A percentile compares a stretch with the other conserved stretches of the same genome.
phyloP scores from a whole-genome alignment of 1,140 invertebrate species.

The Laupala kohalensis region DNA sequence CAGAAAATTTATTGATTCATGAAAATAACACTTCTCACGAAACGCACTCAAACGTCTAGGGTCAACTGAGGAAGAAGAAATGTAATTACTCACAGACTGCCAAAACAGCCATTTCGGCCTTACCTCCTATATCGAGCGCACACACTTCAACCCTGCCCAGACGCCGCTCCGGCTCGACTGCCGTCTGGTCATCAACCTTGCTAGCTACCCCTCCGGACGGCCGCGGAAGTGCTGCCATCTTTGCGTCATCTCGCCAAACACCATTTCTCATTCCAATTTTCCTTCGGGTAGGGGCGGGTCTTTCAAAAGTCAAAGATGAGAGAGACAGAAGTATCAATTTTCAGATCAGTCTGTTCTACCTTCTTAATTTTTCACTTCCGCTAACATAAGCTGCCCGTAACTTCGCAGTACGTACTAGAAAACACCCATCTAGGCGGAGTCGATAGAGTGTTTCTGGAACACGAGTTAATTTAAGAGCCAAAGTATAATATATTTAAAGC shows the following conservation, averaged over 20 bases:
- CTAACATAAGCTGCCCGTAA: too few relatives aligned
- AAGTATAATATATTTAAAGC: not conserved
- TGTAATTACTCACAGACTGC: too few relatives aligned
- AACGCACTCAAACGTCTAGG: too few relatives aligned
- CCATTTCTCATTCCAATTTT: not conserved
- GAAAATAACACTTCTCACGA: not conserved
- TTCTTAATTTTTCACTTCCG: not conserved
- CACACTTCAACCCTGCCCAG: not conserved
- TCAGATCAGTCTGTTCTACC: not conserved
- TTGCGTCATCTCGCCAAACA: not conserved
- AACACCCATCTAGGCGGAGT: not conserved
- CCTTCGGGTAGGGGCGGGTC: not conserved
- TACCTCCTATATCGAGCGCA: not conserved
- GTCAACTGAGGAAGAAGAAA: too few relatives aligned
- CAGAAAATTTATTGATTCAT: not conserved
- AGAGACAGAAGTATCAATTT: too few relatives aligned
- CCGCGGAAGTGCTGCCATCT: not conserved
- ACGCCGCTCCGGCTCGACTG: not conserved
- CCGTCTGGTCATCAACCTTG: not conserved
- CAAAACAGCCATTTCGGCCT: too few relatives aligned
- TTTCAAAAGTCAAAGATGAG: not conserved
- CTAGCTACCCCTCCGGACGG: not conserved
- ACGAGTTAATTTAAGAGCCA: not conserved
- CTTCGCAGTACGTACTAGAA: not conserved
- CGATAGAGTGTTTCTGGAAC: not conserved